phyloP scores from a whole-genome alignment of 2,113 vertebrate species.

The Megaceryle torquata region DNA sequence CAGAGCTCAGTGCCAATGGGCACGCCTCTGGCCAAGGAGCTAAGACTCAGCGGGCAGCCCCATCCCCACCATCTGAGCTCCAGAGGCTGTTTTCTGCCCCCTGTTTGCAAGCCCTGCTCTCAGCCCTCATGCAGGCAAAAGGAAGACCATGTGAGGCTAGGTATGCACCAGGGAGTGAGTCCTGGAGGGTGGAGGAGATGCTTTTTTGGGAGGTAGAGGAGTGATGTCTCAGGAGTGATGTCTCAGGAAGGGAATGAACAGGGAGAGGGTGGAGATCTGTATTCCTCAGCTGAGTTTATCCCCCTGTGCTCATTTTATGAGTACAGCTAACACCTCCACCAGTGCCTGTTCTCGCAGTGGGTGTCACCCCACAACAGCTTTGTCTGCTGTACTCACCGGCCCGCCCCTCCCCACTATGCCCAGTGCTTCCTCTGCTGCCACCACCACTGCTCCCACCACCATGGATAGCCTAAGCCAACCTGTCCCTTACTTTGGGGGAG shows the following conservation, averaged over 20 bases:
- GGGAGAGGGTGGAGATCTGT: not conserved
- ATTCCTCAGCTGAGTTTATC: not conserved
- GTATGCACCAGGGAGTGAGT: not conserved
- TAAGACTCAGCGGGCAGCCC: not conserved
- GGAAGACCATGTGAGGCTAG: not conserved
- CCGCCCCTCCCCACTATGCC: not conserved
- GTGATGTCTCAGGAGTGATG: not conserved
- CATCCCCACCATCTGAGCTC: not conserved
- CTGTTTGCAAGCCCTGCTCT: not conserved
- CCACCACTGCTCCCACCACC: accelerated
- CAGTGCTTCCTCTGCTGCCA: not conserved
- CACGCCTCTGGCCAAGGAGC: not conserved
- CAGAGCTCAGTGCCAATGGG: accelerated
- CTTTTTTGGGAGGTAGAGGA: not conserved
- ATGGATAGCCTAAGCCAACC: not conserved
- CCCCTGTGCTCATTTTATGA: not conserved
- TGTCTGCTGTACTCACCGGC: not conserved
- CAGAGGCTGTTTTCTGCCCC: not conserved
- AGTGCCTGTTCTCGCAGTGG: accelerated
- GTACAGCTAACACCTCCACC: not conserved
- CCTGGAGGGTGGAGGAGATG: not conserved
- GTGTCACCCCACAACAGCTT: not conserved
- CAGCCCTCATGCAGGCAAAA: not conserved
- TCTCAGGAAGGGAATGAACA: not conserved
- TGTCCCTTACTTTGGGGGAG: not conserved